Base-by-base conservation (phyloP, 2,113 vertebrate genomes). In the human region DNA sequence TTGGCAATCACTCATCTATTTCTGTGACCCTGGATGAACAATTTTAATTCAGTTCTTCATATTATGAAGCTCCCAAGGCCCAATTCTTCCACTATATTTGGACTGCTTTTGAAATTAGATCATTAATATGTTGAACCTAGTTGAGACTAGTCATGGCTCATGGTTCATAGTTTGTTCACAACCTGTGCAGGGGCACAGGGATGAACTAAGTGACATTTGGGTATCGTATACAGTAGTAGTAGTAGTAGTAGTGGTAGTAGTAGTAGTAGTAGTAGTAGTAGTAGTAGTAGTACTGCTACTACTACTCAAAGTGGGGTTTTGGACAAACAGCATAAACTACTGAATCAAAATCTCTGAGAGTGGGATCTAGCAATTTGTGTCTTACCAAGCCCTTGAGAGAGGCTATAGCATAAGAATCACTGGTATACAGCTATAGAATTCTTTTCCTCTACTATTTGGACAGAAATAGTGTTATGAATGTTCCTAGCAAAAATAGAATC, bases 401-500 rank as follows among this genome's bases (percentile, higher is more conserved):
- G n/a, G 27, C 11, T 89, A 30, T 80, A 88, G 66, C 32, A 35
- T 72, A 91, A 89, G 64, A 88, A 93, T 25, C 40, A 75, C 22
- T 80, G 16, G 8, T 38, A 92, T 13, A 70, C 8, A 61, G 20
- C 61, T 38, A 16, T 70, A 64, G 55, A 88, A 76, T 64, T 96
- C 1, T 92, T 94, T 94, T 64, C 20, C 32, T 82, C 59, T 43
- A 27, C 4, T 88, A 40, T 86, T 84, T 79, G 32, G 11, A 81
- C 32, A 83, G 61, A 94, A 85, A 70, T 35, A 83, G 38, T 85
- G 35, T 85, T 88, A 87, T 50, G 57, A 93, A 75, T 75, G 70
- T 85, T 81, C 11, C 50, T 32, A 82, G 50, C 20, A 93, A 94
- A 95, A 90, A 72, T 17, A 89, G 16, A 93, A 93, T 57, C 32